These are phyloP conservation scores for Scophthalmus maximus DNA, from an alignment of 2,113 vertebrate genomes.

Conservation along the genomic window DNA sequence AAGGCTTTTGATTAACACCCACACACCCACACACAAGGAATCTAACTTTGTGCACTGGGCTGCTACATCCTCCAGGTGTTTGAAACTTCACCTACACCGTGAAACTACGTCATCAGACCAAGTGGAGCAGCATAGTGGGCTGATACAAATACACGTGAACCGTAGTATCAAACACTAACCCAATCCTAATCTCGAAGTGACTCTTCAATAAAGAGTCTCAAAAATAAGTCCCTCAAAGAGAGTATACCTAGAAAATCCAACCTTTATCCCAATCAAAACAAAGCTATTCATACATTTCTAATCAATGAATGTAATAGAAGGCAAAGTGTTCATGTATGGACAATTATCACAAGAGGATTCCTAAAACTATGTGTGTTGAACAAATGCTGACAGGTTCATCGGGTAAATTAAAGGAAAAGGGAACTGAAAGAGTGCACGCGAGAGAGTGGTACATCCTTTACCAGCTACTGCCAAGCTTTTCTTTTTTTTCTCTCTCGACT, in stretches of 20 bases:
- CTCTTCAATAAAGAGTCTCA: too few species aligned
- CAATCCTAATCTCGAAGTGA: not conserved
- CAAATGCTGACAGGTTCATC: too few species aligned
- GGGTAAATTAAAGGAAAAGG: not conserved
- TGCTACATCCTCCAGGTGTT: conserved; percentile 5
- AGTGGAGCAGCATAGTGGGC: conserved; percentile 42
- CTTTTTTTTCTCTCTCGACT: conserved; percentile 19
- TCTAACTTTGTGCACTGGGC: not conserved
- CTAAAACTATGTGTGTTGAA: too few species aligned
- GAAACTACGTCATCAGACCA: conserved; percentile 55
- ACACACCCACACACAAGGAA: not conserved
- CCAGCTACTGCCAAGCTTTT: conserved; percentile 14
- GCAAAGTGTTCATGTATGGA: too few species aligned
- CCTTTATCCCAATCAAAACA: not conserved
- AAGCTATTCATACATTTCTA: not conserved
- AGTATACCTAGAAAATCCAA: too few species aligned
- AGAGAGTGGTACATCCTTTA: conserved; percentile 35
- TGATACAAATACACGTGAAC: conserved; percentile 1
- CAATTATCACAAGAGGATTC: too few species aligned
- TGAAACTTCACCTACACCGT: conserved; percentile 62
- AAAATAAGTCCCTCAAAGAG: too few species aligned
- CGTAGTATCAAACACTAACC: not conserved
- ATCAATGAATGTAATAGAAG: not conserved
- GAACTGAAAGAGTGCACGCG: not conserved
- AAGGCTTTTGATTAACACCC: not conserved